These are phyloP conservation scores for Neodiprion pinetum DNA, from an alignment of 1,140 invertebrate species.

Conservation along the genomic window DNA sequence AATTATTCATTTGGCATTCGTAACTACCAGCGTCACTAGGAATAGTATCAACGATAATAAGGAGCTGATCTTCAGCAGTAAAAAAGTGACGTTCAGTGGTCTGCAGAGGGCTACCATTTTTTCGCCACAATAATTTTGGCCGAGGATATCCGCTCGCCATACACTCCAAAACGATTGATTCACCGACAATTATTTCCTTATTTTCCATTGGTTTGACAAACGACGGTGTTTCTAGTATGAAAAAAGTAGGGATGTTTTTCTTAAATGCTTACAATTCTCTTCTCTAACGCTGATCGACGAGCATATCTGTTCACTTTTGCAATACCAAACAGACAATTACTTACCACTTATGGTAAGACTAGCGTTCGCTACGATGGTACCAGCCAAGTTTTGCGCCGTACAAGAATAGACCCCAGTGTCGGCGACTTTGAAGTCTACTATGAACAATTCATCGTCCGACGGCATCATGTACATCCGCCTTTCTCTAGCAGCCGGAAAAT, in stretches of 20 bases:
- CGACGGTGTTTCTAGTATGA: constrained; percentile 77
- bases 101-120: constrained; percentile 79
- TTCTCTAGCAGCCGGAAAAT: constrained; percentile 94
- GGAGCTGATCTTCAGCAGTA: constrained; percentile 82
- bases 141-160: constrained; percentile 85
- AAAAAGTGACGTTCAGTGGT: constrained; percentile 79
- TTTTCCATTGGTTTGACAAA: constrained; percentile 86
- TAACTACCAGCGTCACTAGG: constrained; percentile 83
- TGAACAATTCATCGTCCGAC: constrained; percentile 90
- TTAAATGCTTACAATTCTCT: not conserved
- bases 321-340: constrained; percentile 29
- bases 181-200: constrained; percentile 79
- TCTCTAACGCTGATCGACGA: no score
- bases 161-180: constrained; percentile 86
- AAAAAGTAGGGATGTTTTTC: constrained; percentile 16
- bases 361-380: constrained; percentile 85
- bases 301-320: no score
- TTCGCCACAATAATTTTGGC: constrained; percentile 88
- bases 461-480: constrained; percentile 92
- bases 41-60: constrained; percentile 85
- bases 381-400: constrained; percentile 89
- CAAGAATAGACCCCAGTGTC: constrained; percentile 95
- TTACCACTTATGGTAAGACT: constrained; percentile 84
- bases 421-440: constrained; percentile 84
- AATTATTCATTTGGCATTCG: constrained; percentile 88